Conservation (phyloP, 2,113 vertebrate genomes). For the Octodon degus region DNA sequence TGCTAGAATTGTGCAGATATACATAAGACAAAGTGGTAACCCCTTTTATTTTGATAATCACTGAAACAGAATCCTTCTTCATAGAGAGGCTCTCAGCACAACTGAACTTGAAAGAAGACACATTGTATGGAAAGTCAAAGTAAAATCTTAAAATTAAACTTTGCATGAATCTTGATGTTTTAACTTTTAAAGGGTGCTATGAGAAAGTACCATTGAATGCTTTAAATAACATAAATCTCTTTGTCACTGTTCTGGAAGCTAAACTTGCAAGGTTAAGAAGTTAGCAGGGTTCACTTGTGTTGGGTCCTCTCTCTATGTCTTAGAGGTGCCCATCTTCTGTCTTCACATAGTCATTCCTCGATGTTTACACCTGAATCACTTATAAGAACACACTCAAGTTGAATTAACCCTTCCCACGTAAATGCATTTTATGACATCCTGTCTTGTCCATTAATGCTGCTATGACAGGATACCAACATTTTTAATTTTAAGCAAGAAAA, state of each 20-base stretch:
- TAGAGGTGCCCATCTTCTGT: background rate
- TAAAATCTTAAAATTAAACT: background rate
- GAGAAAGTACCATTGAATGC: background rate
- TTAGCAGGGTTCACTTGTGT: accelerated
- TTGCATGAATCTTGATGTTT: background rate
- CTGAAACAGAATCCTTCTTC: background rate
- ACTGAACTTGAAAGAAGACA: background rate
- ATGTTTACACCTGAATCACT: background rate
- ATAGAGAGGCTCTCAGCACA: background rate
- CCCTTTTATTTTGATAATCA: background rate
- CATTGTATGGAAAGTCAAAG: background rate
- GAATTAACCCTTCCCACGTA: background rate
- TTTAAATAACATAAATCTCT: background rate
- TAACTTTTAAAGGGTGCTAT: background rate
- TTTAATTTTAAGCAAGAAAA: background rate
- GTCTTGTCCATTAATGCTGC: background rate
- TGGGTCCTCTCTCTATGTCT: background rate
- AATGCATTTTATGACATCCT: background rate
- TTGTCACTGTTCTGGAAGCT: background rate
- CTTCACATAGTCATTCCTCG: background rate
- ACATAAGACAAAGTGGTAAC: background rate
- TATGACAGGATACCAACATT: background rate
- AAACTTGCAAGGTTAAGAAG: background rate
- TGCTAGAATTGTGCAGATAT: background rate
- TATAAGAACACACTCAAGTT: background rate